A percentile compares a stretch with the other conserved stretches of the same genome.
Conservation (phyloP, 2,113 vertebrate species). For the Rhinolophus ferrumequinum region DNA sequence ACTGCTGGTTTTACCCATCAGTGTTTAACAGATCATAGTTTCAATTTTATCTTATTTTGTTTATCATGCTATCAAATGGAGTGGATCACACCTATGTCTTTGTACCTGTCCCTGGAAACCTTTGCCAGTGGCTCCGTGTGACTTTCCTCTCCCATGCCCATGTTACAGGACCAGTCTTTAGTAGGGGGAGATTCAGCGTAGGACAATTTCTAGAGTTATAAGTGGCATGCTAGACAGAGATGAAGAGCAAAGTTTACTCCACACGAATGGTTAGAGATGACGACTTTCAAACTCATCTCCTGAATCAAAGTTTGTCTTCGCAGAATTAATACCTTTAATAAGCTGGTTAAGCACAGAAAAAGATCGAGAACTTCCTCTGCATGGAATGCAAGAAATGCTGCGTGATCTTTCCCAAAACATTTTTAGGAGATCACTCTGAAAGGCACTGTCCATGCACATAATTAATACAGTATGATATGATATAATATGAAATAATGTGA, state of each 20-base stretch:
- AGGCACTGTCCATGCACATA: neutral
- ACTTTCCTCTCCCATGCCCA: neutral
- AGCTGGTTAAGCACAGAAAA: neutral
- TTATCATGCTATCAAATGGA: neutral
- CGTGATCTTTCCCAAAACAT: neutral
- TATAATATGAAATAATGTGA: neutral
- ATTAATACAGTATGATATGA: neutral
- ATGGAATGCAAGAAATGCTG: neutral
- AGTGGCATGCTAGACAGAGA: neutral
- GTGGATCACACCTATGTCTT: neutral
- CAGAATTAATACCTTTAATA: neutral
- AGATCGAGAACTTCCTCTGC: neutral
- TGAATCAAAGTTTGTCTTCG: constrained; percentile 8
- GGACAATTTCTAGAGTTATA: constrained; percentile 6
- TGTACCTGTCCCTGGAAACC: neutral
- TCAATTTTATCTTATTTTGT: neutral
- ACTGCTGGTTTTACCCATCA: neutral
- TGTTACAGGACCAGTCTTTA: neutral
- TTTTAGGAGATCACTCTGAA: constrained; percentile 6
- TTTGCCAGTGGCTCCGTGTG: neutral
- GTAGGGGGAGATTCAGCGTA: neutral
- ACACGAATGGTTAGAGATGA: neutral
- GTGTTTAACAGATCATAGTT: neutral
- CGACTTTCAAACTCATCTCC: neutral
- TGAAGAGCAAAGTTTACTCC: neutral